Percentiles rank a stretch among this genome's conserved stretches.
These are phyloP conservation scores for Enteromius radiatus DNA, from an alignment of 2,797 vertebrate species.

Conservation along the genomic window DNA sequence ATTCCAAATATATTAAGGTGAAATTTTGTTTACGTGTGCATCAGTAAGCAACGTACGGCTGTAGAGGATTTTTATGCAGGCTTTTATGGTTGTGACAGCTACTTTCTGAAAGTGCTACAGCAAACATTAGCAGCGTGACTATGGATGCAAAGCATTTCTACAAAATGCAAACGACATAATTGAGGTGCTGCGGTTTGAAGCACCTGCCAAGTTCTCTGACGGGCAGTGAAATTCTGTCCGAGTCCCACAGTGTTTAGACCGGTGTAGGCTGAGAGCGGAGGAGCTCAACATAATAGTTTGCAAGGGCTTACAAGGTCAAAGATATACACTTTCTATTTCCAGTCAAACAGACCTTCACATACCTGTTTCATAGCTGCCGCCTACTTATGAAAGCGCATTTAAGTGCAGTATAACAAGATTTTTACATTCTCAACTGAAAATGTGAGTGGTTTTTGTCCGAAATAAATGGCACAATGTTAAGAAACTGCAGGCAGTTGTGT, in stretches of 20 bases:
- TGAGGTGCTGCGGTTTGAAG: neutral
- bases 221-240: constrained; percentile 30
- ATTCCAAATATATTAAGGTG: neutral
- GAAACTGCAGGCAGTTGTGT: neutral
- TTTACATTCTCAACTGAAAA: neutral
- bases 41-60: neutral
- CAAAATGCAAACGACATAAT: neutral
- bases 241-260: constrained; percentile 55
- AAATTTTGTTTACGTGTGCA: neutral
- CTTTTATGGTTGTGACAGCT: constrained; percentile 31
- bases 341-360: neutral
- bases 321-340: neutral
- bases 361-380: neutral
- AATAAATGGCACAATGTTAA: constrained; percentile 9
- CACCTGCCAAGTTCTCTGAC: neutral
- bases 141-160: constrained; percentile 18
- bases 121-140: neutral
- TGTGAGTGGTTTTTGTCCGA: neutral
- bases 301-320: constrained; percentile 36
- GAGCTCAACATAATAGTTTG: constrained; percentile 21
- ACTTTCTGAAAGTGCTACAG: neutral
- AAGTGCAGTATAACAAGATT: constrained; percentile 15
- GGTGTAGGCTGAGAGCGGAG: neutral
- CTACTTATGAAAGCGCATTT: constrained; percentile 27
- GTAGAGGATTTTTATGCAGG: neutral